Percentiles rank a stretch among this genome's conserved stretches.
Evolutionary conservation across 2,888 invertebrate genomes (phyloP).

Genomic region (Drepana falcataria): DNA sequence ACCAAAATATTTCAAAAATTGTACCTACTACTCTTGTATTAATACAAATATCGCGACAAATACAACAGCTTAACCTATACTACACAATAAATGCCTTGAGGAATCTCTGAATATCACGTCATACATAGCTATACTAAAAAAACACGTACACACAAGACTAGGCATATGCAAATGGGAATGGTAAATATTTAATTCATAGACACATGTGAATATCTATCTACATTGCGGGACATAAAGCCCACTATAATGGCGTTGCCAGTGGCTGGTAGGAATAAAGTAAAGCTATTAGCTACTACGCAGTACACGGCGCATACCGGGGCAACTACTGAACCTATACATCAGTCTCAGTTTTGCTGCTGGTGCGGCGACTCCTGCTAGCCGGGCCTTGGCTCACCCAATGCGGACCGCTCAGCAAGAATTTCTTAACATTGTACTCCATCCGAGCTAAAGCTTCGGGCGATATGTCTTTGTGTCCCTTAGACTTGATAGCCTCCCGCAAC

Average conservation of each 20-base stretch:
- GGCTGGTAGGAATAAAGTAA: background rate
- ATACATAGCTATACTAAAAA: background rate
- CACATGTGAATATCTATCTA: conserved; percentile 13
- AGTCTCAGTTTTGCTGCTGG: conserved; percentile 78
- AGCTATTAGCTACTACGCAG: conserved; percentile 15
- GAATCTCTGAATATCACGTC: background rate
- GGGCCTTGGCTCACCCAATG: conserved; percentile 57
- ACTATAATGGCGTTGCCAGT: background rate
- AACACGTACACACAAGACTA: conserved; percentile 29
- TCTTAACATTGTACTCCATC: conserved; percentile 88
- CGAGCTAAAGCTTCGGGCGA: conserved; percentile 81
- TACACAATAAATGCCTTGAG: background rate
- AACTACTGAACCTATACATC: conserved; percentile 67
- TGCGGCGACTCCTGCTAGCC: conserved; percentile 58
- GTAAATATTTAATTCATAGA: conserved; percentile 3
- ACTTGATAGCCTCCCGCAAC: conserved; percentile 42
- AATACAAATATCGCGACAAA: background rate
- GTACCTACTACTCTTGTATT: background rate
- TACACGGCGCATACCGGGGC: conserved; percentile 33
- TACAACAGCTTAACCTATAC: background rate
- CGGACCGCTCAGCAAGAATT: conserved; percentile 81
- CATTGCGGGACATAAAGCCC: conserved; percentile 5
- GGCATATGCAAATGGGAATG: conserved; percentile 24
- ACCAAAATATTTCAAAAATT: conserved; percentile 4
- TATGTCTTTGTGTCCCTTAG: conserved; percentile 58